phyloP scores from a whole-genome alignment of 2,797 vertebrate genomes.

The Rhynchonycteris naso region DNA sequence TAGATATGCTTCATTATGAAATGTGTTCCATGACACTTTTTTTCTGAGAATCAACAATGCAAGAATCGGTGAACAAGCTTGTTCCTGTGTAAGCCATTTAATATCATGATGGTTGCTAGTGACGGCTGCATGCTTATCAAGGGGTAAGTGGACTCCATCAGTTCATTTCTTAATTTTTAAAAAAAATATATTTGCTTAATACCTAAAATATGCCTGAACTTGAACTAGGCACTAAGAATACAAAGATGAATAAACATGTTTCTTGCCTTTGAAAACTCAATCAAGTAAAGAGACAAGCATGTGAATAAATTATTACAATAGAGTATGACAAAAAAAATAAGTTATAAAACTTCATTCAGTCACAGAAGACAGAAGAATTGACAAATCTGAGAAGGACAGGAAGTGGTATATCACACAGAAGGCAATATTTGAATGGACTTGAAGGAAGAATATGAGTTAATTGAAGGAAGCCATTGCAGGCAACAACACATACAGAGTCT shows the following conservation, averaged over 20 bases:
- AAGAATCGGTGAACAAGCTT: neutral
- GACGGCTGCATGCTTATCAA: conserved; percentile 20
- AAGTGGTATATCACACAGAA: neutral
- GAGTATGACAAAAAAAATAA: neutral
- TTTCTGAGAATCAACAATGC: neutral
- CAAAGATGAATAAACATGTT: conserved; percentile 52
- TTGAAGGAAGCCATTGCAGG: neutral
- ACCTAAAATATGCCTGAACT: conserved; percentile 59
- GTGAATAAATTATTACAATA: conserved; percentile 37
- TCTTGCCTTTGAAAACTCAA: conserved; percentile 53
- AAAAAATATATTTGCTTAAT: conserved; percentile 62
- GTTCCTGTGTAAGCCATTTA: conserved; percentile 10
- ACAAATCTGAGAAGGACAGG: neutral
- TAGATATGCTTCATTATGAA: conserved; percentile 10
- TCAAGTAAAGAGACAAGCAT: conserved; percentile 51
- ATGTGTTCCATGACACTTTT: neutral
- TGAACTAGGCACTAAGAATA: conserved; percentile 18
- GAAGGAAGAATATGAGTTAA: neutral
- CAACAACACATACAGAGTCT: neutral
- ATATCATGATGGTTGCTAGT: neutral
- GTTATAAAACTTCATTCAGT: neutral
- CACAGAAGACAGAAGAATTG: neutral
- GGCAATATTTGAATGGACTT: neutral
- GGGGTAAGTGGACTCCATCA: conserved; percentile 45
- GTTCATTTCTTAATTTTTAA: conserved; percentile 49